Evolutionary conservation across 2,797 vertebrate species (phyloP).

Genomic region (Enteromius afrohamiltoni): DNA sequence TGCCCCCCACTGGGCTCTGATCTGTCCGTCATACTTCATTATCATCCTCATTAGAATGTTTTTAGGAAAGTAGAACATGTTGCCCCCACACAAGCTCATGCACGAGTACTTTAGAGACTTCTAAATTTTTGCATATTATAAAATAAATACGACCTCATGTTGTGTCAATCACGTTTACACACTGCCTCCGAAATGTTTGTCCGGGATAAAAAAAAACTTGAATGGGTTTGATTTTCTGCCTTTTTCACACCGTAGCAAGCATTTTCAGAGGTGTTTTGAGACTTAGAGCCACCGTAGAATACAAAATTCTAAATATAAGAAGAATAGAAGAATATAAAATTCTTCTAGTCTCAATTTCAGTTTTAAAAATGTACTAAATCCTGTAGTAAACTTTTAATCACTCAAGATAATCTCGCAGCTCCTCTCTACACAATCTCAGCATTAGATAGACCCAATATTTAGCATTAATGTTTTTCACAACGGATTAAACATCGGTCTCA

Average conservation of each 20-base stretch:
- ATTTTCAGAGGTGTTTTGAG: background rate
- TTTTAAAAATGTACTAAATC: too few relatives aligned
- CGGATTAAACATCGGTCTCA: background rate
- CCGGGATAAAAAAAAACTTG: too few relatives aligned
- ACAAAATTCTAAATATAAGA: too few relatives aligned
- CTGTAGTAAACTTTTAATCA: too few relatives aligned
- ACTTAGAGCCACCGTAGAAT: too few relatives aligned
- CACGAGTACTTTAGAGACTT: slow-evolving; percentile 56
- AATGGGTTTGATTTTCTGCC: too few relatives aligned
- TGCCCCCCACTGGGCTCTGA: slow-evolving; percentile 71
- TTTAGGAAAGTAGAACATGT: slow-evolving; percentile 72
- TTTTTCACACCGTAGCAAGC: background rate
- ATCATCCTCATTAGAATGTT: slow-evolving; percentile 80
- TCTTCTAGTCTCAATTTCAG: too few relatives aligned
- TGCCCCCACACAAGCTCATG: slow-evolving; percentile 68
- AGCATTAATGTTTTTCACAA: background rate
- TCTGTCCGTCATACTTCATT: slow-evolving; percentile 78
- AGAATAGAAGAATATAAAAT: too few relatives aligned
- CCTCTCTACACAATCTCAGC: background rate
- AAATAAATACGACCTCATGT: too few relatives aligned
- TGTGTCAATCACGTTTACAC: too few relatives aligned
- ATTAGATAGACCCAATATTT: background rate
- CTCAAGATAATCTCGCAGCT: background rate
- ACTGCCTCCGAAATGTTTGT: too few relatives aligned
- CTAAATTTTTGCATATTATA: too few relatives aligned